Conservation (phyloP, 2,888 invertebrate genomes). For the Eristalinus aeneus region DNA sequence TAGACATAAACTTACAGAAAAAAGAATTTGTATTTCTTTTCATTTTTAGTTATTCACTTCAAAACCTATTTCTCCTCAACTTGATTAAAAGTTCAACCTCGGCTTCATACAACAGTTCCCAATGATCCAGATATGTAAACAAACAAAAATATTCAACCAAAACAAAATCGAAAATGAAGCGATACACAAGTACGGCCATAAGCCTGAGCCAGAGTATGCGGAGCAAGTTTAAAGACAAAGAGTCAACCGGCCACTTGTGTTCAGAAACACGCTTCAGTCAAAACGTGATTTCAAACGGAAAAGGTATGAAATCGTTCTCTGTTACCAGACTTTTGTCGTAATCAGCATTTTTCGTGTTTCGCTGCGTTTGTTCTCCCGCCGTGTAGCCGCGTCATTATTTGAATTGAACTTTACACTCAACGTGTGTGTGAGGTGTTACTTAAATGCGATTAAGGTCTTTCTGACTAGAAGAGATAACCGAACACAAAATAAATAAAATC, state of each 20-base stretch:
- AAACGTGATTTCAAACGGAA: constrained; percentile 52
- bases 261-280: constrained; percentile 42
- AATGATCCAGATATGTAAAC: constrained; percentile 1
- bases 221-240: constrained; percentile 42
- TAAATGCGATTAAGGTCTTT: constrained; percentile 33
- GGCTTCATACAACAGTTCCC: constrained; percentile 24
- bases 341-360: background rate
- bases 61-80: too few relatives aligned
- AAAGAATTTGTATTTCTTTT: too few relatives aligned
- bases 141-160: constrained; percentile 21
- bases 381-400: constrained; percentile 19
- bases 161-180: constrained; percentile 40
- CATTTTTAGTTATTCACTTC: too few relatives aligned
- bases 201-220: constrained; percentile 13
- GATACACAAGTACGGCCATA: constrained; percentile 12
- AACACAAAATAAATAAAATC: constrained; percentile 34
- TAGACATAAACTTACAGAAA: too few relatives aligned
- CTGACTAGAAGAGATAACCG: constrained; percentile 3
- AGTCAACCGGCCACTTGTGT: constrained; percentile 43
- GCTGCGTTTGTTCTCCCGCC: background rate
- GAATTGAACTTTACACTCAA: constrained; percentile 29
- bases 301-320: constrained; percentile 19
- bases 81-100: constrained; percentile 7
- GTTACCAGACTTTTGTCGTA: background rate
- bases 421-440: constrained; percentile 27